phyloP scores from a whole-genome alignment of 2,797 vertebrate species.

The Pristis pectinata region DNA sequence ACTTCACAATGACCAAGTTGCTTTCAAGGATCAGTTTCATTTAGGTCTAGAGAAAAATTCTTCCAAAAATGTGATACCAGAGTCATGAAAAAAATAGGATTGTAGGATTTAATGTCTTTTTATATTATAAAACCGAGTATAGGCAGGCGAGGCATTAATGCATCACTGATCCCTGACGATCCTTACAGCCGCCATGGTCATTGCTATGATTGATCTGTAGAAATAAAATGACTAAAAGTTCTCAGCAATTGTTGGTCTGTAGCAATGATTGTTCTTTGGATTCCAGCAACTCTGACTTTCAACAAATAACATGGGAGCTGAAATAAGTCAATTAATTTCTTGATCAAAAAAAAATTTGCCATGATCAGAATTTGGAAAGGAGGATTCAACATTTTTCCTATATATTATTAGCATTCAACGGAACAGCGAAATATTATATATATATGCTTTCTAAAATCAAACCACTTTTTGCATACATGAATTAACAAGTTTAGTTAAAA shows the following conservation, averaged over 20 bases:
- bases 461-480: not conserved
- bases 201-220: not conserved
- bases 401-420: not conserved
- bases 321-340: not conserved
- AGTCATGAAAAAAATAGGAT: not conserved
- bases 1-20: not conserved
- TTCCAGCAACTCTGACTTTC: not conserved
- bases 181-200: not conserved
- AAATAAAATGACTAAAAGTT: not conserved
- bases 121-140: not conserved
- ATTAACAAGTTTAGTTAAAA: not conserved
- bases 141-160: not conserved
- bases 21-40: not conserved
- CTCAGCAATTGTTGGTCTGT: not conserved
- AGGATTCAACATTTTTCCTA: constrained; percentile 10
- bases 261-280: not conserved
- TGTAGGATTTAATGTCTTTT: not conserved
- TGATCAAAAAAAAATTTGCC: not conserved
- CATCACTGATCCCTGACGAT: not conserved
- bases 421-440: not conserved
- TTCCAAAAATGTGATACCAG: not conserved
- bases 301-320: not conserved
- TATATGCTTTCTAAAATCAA: not conserved
- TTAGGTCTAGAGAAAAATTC: not conserved
- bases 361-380: not conserved